Base-by-base conservation (phyloP, 2,888 invertebrate species). In the Brachylomia viminalis region DNA sequence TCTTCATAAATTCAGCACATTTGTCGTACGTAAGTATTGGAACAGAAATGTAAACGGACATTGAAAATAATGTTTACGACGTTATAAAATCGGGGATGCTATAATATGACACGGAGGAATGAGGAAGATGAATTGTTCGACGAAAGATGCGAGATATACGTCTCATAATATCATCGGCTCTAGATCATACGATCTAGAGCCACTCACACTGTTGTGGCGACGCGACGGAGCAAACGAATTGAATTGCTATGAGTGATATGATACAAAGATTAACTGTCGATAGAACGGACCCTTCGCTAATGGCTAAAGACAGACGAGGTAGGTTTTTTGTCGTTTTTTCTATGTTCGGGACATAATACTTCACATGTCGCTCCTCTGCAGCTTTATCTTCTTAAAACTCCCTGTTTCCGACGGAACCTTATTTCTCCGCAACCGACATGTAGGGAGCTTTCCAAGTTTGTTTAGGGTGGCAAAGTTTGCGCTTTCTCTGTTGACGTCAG, bases 41-140 rank as follows among this genome's bases (percentile, higher is more conserved):
- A 58, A 49, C 69, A 66, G 59, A 80, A 72, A 33, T 56, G 59
- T 74, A 84, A 81, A 80, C 85, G 59, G 65, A 69, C 65, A 81
- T 81, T 81, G 81, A 61, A 80, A 81, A 81, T 80, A 80, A 84
- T 65, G 69, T 81, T 81, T 80, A 81, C 68, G 81, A 81, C 54
- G 74, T 68, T 81, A 68, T 81, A 84, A 84, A 81, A 84, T 73
- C 81, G 58, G 65, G 65, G 65, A 68, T 72, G 85, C 49, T 68
- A 73, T 64, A 79, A 73, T 64, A 79, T 80, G 68, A 72, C 80
- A 69, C 56, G 68, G 54, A 69, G 74, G 80, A 84, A 81, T 80
- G 81, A 80, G 80, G 68, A 73, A 80, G 81, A 81, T 69, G 73
- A 65, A 84, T 80, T 73, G 80, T 80, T 80, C 52, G 64, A 23